Conservation (phyloP, 2,888 invertebrate genomes). For the Eristalinus sepulchralis region DNA sequence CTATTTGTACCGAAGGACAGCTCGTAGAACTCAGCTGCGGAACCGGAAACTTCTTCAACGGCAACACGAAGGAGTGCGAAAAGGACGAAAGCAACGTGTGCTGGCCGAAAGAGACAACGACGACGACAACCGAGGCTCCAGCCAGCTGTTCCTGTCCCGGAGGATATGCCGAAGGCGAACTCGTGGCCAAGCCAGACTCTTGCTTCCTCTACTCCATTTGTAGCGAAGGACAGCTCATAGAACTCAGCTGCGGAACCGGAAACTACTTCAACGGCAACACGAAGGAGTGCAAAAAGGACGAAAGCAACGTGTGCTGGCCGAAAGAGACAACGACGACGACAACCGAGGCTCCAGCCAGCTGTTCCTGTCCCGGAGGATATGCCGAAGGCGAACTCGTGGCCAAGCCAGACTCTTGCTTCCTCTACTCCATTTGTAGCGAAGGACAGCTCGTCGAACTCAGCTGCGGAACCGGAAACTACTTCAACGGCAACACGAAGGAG, state of each 20-base stretch:
- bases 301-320: slow-evolving; percentile 46
- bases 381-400: no score
- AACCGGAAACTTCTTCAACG: slow-evolving; percentile 68
- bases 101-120: not conserved
- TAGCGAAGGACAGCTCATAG: slow-evolving; percentile 67
- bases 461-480: slow-evolving; percentile 43
- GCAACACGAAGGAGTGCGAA: slow-evolving; percentile 3
- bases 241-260: slow-evolving; percentile 68
- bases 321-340: not conserved
- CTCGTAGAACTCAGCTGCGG: slow-evolving; percentile 67
- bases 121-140: not conserved
- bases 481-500: not conserved
- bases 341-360: not conserved
- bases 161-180: slow-evolving; percentile 42
- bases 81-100: slow-evolving; percentile 42
- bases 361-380: no score
- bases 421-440: slow-evolving; percentile 19
- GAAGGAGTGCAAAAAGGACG: slow-evolving; percentile 65
- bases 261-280: slow-evolving; percentile 69
- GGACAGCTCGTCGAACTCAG: slow-evolving; percentile 9
- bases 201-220: slow-evolving; percentile 73
- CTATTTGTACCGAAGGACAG: slow-evolving; percentile 70
- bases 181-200: slow-evolving; percentile 32
- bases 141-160: slow-evolving; percentile 8
- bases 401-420: no score